Conservation (phyloP, 2,797 vertebrate genomes). For the Myotis myotis region DNA sequence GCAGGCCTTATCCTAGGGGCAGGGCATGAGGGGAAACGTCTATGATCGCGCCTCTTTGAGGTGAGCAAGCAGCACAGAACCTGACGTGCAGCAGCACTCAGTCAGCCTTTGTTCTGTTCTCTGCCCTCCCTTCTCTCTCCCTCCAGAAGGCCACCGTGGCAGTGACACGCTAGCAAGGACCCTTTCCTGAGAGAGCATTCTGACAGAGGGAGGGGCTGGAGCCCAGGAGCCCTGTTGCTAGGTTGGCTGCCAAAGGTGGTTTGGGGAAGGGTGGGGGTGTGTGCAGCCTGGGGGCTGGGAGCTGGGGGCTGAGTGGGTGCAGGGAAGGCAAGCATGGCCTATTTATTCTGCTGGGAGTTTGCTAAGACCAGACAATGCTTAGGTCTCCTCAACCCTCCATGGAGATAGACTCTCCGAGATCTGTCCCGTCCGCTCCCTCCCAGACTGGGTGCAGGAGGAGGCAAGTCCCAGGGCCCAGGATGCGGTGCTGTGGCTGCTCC, state of each 20-base stretch:
- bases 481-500: neutral
- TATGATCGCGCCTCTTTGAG: neutral
- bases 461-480: neutral
- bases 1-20: neutral
- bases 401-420: neutral
- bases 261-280: neutral
- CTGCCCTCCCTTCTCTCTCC: neutral
- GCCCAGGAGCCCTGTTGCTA: neutral
- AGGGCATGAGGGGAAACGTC: neutral
- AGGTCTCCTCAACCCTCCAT: neutral
- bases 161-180: fast-evolving
- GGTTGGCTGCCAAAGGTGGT: neutral
- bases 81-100: fast-evolving
- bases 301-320: fast-evolving
- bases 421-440: neutral
- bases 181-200: neutral
- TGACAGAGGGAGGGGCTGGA: neutral
- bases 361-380: neutral
- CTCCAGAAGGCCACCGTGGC: neutral
- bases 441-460: neutral
- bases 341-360: neutral
- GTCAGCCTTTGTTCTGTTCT: neutral
- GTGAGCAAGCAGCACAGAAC: neutral
- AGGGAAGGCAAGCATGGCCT: neutral
- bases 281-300: neutral